phyloP scores from a whole-genome alignment of 2,888 invertebrate species.

The Lithosia quadra region DNA sequence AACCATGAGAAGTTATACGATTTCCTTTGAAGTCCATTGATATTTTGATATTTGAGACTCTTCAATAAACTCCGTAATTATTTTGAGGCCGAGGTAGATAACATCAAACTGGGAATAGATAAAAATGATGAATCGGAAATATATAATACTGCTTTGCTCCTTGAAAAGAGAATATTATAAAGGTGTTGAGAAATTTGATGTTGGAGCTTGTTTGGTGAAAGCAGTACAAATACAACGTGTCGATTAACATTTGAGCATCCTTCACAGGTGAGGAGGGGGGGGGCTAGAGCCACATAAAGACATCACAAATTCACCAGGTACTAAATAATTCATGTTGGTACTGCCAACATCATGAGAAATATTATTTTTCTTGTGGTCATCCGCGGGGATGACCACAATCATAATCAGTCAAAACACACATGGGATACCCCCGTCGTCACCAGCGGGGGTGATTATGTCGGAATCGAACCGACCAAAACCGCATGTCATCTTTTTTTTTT shows the following conservation, averaged over 20 bases:
- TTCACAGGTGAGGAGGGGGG: too few species aligned
- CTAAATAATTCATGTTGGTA: too few species aligned
- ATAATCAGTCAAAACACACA: too few species aligned
- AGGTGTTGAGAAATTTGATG: conserved; percentile 6
- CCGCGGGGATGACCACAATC: too few species aligned
- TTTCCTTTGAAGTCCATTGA: conserved; percentile 31
- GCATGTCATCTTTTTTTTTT: too few species aligned
- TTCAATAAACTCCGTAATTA: conserved; percentile 38
- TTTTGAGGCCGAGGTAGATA: conserved; percentile 8
- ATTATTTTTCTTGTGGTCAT: too few species aligned
- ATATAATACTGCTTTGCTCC: conserved; percentile 10
- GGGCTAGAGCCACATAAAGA: too few species aligned
- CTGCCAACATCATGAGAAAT: too few species aligned
- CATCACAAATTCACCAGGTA: too few species aligned
- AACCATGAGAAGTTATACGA: conserved; percentile 19
- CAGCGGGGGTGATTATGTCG: too few species aligned
- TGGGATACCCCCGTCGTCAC: too few species aligned
- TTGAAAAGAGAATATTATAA: background rate
- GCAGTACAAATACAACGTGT: background rate
- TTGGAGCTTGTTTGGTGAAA: conserved; percentile 1
- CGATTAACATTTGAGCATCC: background rate
- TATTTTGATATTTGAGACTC: conserved; percentile 38
- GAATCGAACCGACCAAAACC: too few species aligned
- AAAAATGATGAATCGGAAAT: conserved; percentile 10
- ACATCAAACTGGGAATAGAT: background rate